phyloP scores from a whole-genome alignment of 2,797 vertebrate genomes.

The Enteromius paludinosus region DNA sequence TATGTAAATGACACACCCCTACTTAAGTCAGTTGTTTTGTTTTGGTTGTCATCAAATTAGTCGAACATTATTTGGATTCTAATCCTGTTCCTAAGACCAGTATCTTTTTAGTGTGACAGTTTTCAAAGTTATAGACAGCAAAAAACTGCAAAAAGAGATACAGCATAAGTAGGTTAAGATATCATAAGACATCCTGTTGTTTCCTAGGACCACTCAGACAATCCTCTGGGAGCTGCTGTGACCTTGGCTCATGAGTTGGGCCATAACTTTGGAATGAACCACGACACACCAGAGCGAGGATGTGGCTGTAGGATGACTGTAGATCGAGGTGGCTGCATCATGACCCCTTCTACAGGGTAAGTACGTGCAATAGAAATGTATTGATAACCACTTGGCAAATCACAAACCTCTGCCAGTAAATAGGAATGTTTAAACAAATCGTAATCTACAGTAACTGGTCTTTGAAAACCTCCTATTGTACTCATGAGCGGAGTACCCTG shows the following conservation, averaged over 20 bases:
- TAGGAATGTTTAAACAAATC: background rate
- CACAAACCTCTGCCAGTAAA: background rate
- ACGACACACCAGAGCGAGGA: conserved; percentile 91
- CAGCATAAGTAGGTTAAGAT: background rate
- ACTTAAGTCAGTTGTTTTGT: background rate
- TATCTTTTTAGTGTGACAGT: background rate
- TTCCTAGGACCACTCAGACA: conserved; percentile 93
- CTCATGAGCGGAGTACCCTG: background rate
- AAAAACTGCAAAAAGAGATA: background rate
- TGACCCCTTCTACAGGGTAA: conserved; percentile 97
- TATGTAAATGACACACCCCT: background rate
- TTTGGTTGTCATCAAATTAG: background rate
- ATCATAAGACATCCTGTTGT: background rate
- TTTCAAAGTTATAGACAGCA: background rate
- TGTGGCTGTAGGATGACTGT: conserved; percentile 88
- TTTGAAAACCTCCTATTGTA: background rate
- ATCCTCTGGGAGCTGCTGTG: conserved; percentile 93
- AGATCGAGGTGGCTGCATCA: conserved; percentile 95
- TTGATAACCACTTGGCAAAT: background rate
- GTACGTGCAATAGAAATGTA: conserved; percentile 59
- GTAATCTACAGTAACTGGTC: background rate
- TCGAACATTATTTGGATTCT: background rate
- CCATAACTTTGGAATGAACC: conserved; percentile 99
- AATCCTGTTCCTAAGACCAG: background rate
- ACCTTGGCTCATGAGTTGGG: conserved; percentile 96